These are phyloP conservation scores for Ryuthela nishihirai DNA, from an alignment of 2,888 invertebrate genomes.

Conservation along the genomic window DNA sequence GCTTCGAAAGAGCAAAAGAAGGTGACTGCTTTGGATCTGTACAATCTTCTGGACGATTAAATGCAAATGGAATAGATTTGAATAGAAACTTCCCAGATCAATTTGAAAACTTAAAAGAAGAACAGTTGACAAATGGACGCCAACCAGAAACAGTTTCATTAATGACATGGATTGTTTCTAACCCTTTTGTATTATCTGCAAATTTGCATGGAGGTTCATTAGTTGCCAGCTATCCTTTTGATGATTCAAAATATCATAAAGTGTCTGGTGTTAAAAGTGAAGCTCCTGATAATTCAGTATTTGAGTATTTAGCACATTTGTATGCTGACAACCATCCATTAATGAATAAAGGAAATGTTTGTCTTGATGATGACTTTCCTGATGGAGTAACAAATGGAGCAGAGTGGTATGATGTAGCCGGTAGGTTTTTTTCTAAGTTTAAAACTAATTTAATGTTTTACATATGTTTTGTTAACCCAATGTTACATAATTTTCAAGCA, in stretches of 20 bases:
- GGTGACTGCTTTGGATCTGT: conserved; percentile 69
- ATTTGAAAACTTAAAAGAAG: conserved; percentile 56
- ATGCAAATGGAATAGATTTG: conserved; percentile 74
- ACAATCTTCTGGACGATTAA: conserved; percentile 65
- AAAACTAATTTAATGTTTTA: too few species aligned
- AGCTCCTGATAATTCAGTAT: conserved; percentile 77
- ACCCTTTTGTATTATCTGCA: conserved; percentile 52
- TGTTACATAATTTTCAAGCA: too few species aligned
- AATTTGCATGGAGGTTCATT: conserved; percentile 54
- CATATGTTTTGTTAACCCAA: too few species aligned
- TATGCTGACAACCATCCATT: conserved; percentile 70
- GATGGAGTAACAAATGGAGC: conserved; percentile 89
- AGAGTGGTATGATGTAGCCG: conserved; percentile 75
- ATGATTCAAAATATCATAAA: conserved; percentile 45
- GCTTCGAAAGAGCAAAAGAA: conserved; percentile 61
- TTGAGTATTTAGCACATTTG: conserved; percentile 68
- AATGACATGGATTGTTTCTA: conserved; percentile 50
- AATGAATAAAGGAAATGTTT: conserved; percentile 67
- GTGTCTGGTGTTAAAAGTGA: conserved; percentile 56
- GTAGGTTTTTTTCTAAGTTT: too few species aligned
- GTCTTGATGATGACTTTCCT: conserved; percentile 64
- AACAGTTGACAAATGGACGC: conserved; percentile 27
- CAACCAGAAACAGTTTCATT: conserved; percentile 50
- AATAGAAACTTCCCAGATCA: conserved; percentile 93
- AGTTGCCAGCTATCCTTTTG: conserved; percentile 58